A percentile compares a stretch with the other conserved stretches of the same genome.
Conservation (phyloP, 2,888 invertebrate genomes). For the Stenodema calcarata region DNA sequence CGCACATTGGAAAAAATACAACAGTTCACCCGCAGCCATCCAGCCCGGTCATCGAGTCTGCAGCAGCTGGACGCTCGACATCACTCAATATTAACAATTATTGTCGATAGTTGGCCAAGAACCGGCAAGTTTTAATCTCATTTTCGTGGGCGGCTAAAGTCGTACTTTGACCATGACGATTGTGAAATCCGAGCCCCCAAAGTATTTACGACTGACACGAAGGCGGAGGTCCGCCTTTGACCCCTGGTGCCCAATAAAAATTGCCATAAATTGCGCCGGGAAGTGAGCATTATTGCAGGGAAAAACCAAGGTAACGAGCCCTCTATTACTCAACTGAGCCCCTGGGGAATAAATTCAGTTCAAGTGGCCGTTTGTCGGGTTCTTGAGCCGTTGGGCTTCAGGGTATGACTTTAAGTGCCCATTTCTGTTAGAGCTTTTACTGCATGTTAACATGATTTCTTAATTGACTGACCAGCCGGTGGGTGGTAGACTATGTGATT, state of each 20-base stretch:
- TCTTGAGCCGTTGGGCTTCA: not conserved
- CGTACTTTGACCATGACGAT: not conserved
- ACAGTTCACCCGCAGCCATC: too few species aligned
- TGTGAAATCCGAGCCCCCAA: not conserved
- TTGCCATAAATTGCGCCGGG: conserved; percentile 5
- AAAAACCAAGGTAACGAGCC: not conserved
- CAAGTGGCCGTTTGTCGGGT: conserved; percentile 2
- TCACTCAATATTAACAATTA: too few species aligned
- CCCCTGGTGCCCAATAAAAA: conserved; percentile 15
- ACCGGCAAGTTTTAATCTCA: too few species aligned
- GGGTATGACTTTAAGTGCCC: not conserved
- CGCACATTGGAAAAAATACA: too few species aligned
- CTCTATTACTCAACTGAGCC: not conserved
- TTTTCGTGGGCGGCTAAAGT: not conserved
- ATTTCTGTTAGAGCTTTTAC: not conserved
- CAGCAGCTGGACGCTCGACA: too few species aligned
- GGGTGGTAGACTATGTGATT: not conserved
- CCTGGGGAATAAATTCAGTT: not conserved
- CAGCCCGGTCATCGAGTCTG: too few species aligned
- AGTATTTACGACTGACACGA: not conserved
- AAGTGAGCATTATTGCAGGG: conserved; percentile 8
- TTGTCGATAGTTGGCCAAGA: too few species aligned
- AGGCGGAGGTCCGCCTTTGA: not conserved
- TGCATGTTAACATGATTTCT: conserved; percentile 2
- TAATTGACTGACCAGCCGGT: not conserved